Base-by-base conservation (phyloP, 2,888 invertebrate genomes). In the Eurytoma californica region DNA sequence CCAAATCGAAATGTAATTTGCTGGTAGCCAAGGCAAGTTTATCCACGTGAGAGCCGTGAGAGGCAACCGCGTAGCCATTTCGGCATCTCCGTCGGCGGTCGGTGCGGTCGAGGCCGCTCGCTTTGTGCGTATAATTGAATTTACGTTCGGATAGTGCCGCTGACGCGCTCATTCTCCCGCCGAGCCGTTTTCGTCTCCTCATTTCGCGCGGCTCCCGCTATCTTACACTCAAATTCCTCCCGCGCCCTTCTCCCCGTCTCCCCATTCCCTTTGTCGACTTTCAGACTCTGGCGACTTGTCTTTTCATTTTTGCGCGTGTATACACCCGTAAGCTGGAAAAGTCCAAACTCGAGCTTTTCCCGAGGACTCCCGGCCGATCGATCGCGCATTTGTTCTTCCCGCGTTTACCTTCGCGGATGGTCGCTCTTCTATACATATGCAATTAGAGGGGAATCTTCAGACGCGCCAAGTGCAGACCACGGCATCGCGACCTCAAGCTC, bases 61-160 rank as follows among this genome's bases (percentile, higher is more conserved):
- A 57, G 47, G 72, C 68, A 58, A 58, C 73, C 60, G 76, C 61
- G 58, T 68, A 77, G 49, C 69, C 77, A 65, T 77, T 72, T 68
- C 69, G 28, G 76, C 75, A 72, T 76, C 79, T 79, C 49, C 61
- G 65, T 82, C 82, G 82, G 85, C 80, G 85, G 84, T 84, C 80
- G 81, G 77, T 85, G 86, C 82, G 87, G 87, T 83, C 80, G 79
- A 82, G 83, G 79, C 82, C 82, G 30, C 47, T 83, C 85, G 85
- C 88, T 88, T 88, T 88, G 88, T 88, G 86, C 87, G 86, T 87
- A 85, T 87, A 88, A 88, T 87, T 88, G 87, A 85, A 88, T 87
- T 88, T 87, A 85, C 84, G 84, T 86, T 83, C 84, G 84, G 84
- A 83, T 84, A 84, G 84, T 83, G 82, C 82, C 82, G 79, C 83